Evolutionary conservation across 1,140 invertebrate genomes (phyloP), one percentile per base, ranked within the genome.

Genomic region (Trachymyrmex septentrionalis): DNA sequence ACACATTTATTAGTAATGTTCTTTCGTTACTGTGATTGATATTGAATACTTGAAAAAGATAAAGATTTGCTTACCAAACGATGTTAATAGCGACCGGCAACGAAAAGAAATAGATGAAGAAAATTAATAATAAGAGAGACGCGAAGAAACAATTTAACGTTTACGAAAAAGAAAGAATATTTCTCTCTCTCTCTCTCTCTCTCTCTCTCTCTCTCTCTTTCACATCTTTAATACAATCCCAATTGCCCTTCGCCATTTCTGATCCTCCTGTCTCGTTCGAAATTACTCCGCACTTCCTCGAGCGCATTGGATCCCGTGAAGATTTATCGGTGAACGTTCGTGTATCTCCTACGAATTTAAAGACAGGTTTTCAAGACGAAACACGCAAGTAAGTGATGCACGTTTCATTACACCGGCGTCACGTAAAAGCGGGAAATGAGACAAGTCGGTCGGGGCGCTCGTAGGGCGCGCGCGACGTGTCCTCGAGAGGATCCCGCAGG

Each of bases 231-330:
- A 59, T 82, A 72, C 24, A 21, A 19, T 82, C 53, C 34, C 81
- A 14, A 24, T 76, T 59, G 44, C 38, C 30, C 16, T 66, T 19
- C 19, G n/a, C 34, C 19, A 76, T 85, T 76, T 76, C 73, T 66
- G 38, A 72, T 19, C 19, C 38, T 59, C 12, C 19, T 44, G 34
- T 50, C n/a, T 44, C 53, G 7, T 5, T 24, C 69, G n/a, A 30
- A n/a, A 73, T 81, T 73, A 82, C 24, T 30, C 12, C 67, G 16
- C 34, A 44, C 21, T 24, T 16, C 14, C 27, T 16, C 21, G 10
- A 57, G 21, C 76, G 19, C 44, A 90, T 89, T 82, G 85, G 88
- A 88, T 86, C 76, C 86, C 82, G 82, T 86, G 88, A 89, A 89
- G 88, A 89, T 89, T 89, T 89, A 89, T 89, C 84, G 87, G 87